phyloP scores from a whole-genome alignment of 64 coral and sea anemone species.

The Acropora tenuis region DNA sequence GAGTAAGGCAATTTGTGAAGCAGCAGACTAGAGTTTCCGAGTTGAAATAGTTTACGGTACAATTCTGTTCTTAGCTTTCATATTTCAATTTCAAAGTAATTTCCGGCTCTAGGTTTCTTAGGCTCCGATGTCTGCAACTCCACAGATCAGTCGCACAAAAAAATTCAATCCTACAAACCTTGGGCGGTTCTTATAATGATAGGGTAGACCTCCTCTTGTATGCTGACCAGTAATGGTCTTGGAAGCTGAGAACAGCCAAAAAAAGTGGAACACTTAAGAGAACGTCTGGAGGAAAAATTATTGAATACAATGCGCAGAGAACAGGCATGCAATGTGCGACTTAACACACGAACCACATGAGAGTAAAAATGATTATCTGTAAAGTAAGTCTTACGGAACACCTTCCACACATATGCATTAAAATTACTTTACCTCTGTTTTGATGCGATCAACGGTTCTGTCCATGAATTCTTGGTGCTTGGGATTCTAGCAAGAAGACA shows the following conservation, averaged over 20 bases:
- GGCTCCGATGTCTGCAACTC: background rate
- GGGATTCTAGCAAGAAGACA: background rate
- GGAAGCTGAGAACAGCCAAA: constrained; percentile 1
- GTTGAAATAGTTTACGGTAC: too few relatives aligned
- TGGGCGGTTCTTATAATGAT: constrained; percentile 27
- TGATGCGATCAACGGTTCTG: constrained; percentile 38
- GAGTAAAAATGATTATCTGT: too few relatives aligned
- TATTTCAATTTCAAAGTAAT: background rate
- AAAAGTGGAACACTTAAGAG: background rate
- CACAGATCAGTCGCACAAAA: background rate
- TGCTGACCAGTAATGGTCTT: constrained; percentile 1
- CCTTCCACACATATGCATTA: too few relatives aligned
- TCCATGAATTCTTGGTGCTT: constrained; percentile 51
- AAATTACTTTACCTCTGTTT: constrained; percentile 22
- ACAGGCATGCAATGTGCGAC: too few relatives aligned
- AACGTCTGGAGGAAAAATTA: too few relatives aligned
- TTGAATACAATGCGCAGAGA: too few relatives aligned
- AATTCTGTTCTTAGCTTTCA: too few relatives aligned
- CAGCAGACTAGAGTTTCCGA: too few relatives aligned
- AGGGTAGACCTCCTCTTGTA: constrained; percentile 17
- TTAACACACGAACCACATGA: too few relatives aligned
- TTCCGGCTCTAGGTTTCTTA: background rate
- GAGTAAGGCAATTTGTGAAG: too few relatives aligned
- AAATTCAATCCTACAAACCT: background rate
- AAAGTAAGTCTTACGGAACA: too few relatives aligned